Conservation (phyloP, 30 jellyfish, hydroid and myxozoan species). For the Aurelia sp. region DNA sequence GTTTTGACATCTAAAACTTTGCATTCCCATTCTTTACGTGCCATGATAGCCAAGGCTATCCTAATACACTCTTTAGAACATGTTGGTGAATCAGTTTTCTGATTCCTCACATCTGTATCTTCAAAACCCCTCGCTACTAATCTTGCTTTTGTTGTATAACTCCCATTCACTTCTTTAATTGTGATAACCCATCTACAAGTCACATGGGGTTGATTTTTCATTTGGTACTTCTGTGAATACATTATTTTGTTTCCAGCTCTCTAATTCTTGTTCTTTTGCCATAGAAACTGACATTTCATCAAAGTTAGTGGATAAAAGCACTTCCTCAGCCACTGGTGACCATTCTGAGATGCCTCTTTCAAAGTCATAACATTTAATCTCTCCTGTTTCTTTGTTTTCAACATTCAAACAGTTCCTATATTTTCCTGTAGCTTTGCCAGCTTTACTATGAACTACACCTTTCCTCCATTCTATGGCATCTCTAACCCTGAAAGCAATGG, state of each 20-base stretch:
- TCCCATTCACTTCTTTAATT: not conserved
- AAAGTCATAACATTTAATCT: no score
- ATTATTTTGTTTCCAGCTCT: conserved; percentile 19
- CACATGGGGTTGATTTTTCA: conserved; percentile 21
- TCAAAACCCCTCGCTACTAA: conserved; percentile 50
- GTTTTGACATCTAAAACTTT: conserved; percentile 37
- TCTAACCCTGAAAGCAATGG: conserved; percentile 11
- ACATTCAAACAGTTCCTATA: not conserved
- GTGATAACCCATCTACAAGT: conserved; percentile 27
- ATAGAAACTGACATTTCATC: not conserved
- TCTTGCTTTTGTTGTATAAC: conserved; percentile 24
- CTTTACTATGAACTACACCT: conserved; percentile 44
- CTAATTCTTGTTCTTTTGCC: conserved; percentile 33
- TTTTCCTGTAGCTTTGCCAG: conserved; percentile 46
- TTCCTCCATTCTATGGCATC: conserved; percentile 44
- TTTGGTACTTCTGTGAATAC: conserved; percentile 43
- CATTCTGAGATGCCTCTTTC: no score
- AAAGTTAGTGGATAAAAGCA: not conserved
- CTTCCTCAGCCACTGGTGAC: not conserved
- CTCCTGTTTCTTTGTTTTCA: no score
- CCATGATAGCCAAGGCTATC: conserved; percentile 36
- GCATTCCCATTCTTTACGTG: conserved; percentile 33
- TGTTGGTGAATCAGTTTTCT: conserved; percentile 43
- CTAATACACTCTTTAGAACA: conserved; percentile 35
- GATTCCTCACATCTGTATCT: conserved; percentile 23